These are phyloP conservation scores for Bos javanicus DNA, from an alignment of 2,113 vertebrate species.

Conservation along the genomic window DNA sequence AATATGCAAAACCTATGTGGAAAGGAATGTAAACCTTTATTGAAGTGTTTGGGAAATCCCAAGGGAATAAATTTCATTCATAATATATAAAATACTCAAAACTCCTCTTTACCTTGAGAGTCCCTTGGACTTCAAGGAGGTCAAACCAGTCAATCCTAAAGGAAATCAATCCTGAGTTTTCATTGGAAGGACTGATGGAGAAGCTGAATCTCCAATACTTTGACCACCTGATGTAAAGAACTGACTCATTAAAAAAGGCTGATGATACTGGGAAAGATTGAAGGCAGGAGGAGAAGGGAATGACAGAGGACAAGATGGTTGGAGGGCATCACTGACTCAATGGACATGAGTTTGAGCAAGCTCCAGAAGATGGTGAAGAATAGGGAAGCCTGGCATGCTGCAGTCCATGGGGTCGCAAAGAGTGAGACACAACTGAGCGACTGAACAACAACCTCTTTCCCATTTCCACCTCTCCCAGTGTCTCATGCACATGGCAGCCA, in stretches of 20 bases:
- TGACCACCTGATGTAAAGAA: not conserved
- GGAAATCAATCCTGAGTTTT: not conserved
- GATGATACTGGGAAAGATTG: not conserved
- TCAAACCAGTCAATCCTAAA: not conserved
- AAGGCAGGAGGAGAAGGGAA: not conserved
- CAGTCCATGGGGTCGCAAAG: not conserved
- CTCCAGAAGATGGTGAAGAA: not conserved
- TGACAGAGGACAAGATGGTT: not conserved
- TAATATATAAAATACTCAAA: not conserved
- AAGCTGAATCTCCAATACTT: not conserved
- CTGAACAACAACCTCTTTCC: not conserved
- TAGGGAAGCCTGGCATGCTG: not conserved
- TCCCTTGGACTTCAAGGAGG: not conserved
- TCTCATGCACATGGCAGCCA: not conserved
- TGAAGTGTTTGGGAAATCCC: not conserved
- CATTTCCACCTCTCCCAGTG: not conserved
- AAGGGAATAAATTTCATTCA: not conserved
- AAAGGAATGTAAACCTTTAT: not conserved
- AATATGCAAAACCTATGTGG: not conserved
- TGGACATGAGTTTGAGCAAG: not conserved
- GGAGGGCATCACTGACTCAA: not conserved
- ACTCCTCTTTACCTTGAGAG: not conserved
- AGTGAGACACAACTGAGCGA: not conserved
- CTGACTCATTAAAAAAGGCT: not conserved
- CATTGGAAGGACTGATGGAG: not conserved